Evolutionary conservation across 2,888 invertebrate genomes (phyloP), one percentile per base, ranked within the genome.

Genomic region (Acrocera orbiculus): DNA sequence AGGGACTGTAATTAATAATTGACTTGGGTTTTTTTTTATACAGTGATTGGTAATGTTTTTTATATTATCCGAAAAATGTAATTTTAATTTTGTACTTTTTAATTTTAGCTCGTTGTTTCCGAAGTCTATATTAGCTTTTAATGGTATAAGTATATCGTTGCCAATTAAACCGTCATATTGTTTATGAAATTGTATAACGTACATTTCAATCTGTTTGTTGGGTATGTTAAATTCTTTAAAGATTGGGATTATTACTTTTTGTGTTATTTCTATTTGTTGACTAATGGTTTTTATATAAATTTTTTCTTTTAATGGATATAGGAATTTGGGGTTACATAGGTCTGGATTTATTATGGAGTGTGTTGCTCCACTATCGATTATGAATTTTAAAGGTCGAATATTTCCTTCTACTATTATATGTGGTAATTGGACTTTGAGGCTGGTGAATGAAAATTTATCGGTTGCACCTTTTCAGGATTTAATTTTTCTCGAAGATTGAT

Each of bases 401-500:
- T n/a, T n/a, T n/a, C n/a, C n/a, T n/a, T n/a, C n/a, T n/a, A n/a
- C 4, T 17, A 26, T 26, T 25, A n/a, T 32, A 32, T 11, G 14
- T 16, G 15, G 24, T 16, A 25, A 14, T n/a, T 26, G 16, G 25
- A 25, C 13, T 32, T 16, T 23, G 32, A 32, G 32, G 32, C 32
- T 9, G 17, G 3, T 32, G 16, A 20, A 16, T 11, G 26, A 32
- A 26, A 32, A 32, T 32, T 32, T 32, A n/a, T n/a, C n/a, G n/a
- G n/a, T n/a, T n/a, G n/a, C n/a, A n/a, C n/a, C n/a, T n/a, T n/a
- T n/a, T n/a, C n/a, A n/a, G n/a, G n/a, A n/a, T n/a, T n/a, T n/a
- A n/a, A n/a, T n/a, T n/a, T n/a, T n/a, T n/a, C n/a, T n/a, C n/a
- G n/a, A n/a, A n/a, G n/a, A n/a, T n/a, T n/a, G n/a, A n/a, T n/a